Base-by-base conservation (phyloP, 2,113 vertebrate species). In the Forbesichthys agassizii region DNA sequence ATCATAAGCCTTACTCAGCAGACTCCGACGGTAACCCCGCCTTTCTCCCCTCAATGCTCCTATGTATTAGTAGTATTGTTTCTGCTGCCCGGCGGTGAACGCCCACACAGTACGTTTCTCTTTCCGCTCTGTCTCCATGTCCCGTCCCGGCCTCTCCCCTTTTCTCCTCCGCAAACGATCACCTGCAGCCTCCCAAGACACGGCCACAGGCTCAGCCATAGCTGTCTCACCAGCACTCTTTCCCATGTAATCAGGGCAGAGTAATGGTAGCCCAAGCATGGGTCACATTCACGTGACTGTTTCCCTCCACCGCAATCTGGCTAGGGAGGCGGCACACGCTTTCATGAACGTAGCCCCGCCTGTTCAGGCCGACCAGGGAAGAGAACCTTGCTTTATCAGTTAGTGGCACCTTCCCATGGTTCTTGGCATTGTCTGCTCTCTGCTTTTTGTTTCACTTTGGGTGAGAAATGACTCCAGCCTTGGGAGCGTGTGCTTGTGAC, bases 181-280 rank as follows among this genome's bases (percentile, higher is more conserved):
- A 89, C 80, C 72, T 84, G 75, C 71, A 84, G 74, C 82, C 81
- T 86, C 78, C 84, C 82, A 85, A 78, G 85, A 89, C 84, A 87
- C 58, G 81, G 86, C 88, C 84, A 13, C 85, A 90, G 79, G 83
- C 78, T 76, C 76, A 73, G 67, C 87, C 87, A 84, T 85, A 77
- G 84, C 85, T 89, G 88, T 91, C 89, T 89, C 84, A 87, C 89
- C 82, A 27, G 81, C 88, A 86, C 87, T 84, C 81, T 85, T 84
- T 86, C 87, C 86, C 84, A 86, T 92, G 84, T 90, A 92, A 93
- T 92, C 90, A 91, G 78, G 78, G 85, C 76, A 81, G 78, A 74
- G 89, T 81, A 79, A 86, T 86, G 83, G 74, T 66, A 88, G 82
- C 89, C 70, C 81, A 79, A 89, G 87, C 86, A 90, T 75, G 79